Conservation (phyloP, 2,113 vertebrate species). For the Sceloporus undulatus region DNA sequence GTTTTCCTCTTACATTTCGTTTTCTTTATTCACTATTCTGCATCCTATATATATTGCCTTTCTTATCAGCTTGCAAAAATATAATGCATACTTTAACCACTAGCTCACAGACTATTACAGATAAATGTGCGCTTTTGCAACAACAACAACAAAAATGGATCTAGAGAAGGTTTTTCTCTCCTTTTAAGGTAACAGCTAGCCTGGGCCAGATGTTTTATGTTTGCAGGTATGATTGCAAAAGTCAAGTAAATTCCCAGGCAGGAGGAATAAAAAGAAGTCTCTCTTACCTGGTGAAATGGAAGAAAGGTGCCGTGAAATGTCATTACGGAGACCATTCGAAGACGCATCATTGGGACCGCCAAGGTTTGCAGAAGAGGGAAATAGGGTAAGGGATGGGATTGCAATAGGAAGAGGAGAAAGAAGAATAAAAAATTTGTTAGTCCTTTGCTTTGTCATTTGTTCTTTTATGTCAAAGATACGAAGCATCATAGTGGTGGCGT, state of each 20-base stretch:
- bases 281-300: conserved; percentile 3
- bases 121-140: fast-evolving
- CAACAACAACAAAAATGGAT: not conserved
- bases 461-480: conserved; percentile 31
- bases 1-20: not conserved
- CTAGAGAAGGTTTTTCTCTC: not conserved
- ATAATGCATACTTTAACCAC: not conserved
- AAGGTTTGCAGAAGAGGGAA: conserved; percentile 7
- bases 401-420: too few species aligned
- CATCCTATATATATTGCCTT: not conserved
- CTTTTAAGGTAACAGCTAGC: not conserved
- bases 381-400: too few species aligned
- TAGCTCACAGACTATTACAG: not conserved
- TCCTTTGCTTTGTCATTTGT: conserved; percentile 31
- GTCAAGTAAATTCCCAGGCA: not conserved
- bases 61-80: not conserved
- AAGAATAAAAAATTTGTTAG: conserved; percentile 29
- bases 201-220: not conserved
- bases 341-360: conserved; percentile 13
- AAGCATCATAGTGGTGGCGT: conserved; percentile 26
- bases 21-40: not conserved
- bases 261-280: not conserved
- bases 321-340: conserved; percentile 33
- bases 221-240: not conserved
- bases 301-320: conserved; percentile 8